Evolutionary conservation across 2,888 invertebrate species (phyloP), one percentile per base, ranked within the genome.

Genomic region (Drosophila anceps): DNA sequence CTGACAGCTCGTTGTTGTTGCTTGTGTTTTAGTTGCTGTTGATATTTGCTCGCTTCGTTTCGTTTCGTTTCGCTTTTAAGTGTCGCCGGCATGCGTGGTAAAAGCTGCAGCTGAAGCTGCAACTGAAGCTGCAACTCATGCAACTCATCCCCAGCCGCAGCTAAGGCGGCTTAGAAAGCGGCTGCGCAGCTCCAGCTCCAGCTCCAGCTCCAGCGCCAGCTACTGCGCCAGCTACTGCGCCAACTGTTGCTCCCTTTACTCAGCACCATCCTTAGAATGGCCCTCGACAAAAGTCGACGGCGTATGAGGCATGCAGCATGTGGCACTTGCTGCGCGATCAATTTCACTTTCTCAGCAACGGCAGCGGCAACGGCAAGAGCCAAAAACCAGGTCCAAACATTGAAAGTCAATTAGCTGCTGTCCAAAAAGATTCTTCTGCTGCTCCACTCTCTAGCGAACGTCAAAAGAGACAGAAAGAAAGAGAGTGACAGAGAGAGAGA

Each of bases 391-490:
- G 39, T 63, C 62, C 76, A 75, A 84, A 88, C 84, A 85, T 73
- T 86, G 84, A 88, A 85, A 85, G 87, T 85, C 84, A 85, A 85
- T 85, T 85, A 85, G 84, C 87, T 63, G 75, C 70, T 70, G 77
- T 71, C 81, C 73, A 62, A 74, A 74, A 83, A 80, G 76, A 86
- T 88, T 88, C 89, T 88, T 62, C 80, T 60, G 50, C 35, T 24
- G 20, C 60, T 43, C 44, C 53, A 54, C 53, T 54, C 35, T 54
- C 53, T 18, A 50, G 55, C 41, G 31, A 31, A 57, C 31, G 31
- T 33, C 43, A 9, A 55, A 13, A 13, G 20, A 13, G 43, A 41
- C 29, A 5, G 15, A 18, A 24, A 15, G 0, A 8, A 29, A 7
- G 20, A 43, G 0, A 4, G n/a, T 7, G 53, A 33, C n/a, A n/a